Conservation (phyloP, 2,113 vertebrate species). For the Pelusios castaneus region DNA sequence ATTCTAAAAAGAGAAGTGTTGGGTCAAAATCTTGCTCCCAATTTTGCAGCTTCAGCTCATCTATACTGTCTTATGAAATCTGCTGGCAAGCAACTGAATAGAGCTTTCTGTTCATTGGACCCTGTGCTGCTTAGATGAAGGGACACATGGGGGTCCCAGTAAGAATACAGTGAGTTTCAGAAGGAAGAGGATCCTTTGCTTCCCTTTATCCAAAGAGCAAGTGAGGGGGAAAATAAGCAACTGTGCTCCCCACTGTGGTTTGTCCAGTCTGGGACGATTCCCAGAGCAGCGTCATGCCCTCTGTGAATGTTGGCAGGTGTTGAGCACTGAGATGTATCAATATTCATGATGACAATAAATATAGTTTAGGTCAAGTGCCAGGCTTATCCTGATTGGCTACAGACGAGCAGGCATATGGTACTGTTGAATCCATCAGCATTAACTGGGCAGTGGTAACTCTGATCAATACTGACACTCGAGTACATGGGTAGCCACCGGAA, state of each 20-base stretch:
- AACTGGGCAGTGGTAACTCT: conserved; percentile 77
- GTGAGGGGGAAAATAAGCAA: neutral
- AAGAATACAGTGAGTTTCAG: neutral
- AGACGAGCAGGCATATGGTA: conserved; percentile 77
- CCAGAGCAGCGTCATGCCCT: neutral
- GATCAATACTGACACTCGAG: conserved; percentile 82
- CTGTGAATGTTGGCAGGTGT: conserved; percentile 56
- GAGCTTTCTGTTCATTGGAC: neutral
- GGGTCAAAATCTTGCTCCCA: neutral
- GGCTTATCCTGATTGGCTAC: conserved; percentile 83
- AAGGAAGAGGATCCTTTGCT: neutral
- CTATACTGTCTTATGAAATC: neutral
- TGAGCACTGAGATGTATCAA: conserved; percentile 71
- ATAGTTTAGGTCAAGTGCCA: conserved; percentile 75
- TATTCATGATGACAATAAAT: conserved; percentile 81
- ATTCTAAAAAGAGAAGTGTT: neutral
- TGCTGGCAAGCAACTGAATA: neutral
- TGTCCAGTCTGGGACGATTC: conserved; percentile 32
- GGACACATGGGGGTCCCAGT: neutral
- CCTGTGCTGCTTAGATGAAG: neutral
- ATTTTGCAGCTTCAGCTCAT: neutral
- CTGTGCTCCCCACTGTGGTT: neutral
- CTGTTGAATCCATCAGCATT: conserved; percentile 80
- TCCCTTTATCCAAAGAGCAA: neutral
- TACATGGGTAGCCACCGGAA: conserved; percentile 71